Evolutionary conservation across 2,113 vertebrate genomes (phyloP).

Genomic region (Barbus barbus): DNA sequence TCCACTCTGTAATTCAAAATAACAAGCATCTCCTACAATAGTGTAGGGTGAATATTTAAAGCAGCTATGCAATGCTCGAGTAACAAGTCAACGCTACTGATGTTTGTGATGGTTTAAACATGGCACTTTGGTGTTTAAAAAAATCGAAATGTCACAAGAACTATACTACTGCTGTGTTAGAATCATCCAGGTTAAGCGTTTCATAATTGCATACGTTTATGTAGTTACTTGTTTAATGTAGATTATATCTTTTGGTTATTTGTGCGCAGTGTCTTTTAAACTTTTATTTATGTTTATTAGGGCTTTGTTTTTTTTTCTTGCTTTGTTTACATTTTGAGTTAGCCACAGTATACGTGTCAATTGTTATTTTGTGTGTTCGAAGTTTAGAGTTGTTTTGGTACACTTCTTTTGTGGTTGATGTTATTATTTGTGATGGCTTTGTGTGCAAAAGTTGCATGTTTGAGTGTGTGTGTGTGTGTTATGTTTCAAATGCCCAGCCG

Average conservation of each 20-base stretch:
- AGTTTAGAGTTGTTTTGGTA: constrained; percentile 5
- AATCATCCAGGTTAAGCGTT: neutral
- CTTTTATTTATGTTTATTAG: neutral
- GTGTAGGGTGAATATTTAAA: neutral
- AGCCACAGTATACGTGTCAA: neutral
- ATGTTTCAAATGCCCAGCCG: constrained; percentile 70
- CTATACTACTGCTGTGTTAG: neutral
- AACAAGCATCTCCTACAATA: neutral
- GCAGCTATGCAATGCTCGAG: neutral
- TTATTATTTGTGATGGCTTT: constrained; percentile 56
- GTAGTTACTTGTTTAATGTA: neutral
- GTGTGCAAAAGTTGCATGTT: constrained; percentile 29
- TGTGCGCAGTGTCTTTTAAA: neutral
- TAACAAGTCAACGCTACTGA: neutral
- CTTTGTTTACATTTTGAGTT: neutral
- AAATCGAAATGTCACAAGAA: constrained; percentile 31
- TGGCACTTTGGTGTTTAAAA: neutral
- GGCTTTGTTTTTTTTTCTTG: neutral
- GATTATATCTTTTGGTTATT: neutral
- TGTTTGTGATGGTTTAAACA: neutral
- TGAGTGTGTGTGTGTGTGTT: constrained; percentile 39
- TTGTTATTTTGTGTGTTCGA: neutral
- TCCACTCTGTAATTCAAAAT: neutral
- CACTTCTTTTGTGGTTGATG: constrained; percentile 18
- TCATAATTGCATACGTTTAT: neutral